These are phyloP conservation scores for Muschampia plurimacula DNA, from an alignment of 2,888 invertebrate genomes.

Conservation along the genomic window DNA sequence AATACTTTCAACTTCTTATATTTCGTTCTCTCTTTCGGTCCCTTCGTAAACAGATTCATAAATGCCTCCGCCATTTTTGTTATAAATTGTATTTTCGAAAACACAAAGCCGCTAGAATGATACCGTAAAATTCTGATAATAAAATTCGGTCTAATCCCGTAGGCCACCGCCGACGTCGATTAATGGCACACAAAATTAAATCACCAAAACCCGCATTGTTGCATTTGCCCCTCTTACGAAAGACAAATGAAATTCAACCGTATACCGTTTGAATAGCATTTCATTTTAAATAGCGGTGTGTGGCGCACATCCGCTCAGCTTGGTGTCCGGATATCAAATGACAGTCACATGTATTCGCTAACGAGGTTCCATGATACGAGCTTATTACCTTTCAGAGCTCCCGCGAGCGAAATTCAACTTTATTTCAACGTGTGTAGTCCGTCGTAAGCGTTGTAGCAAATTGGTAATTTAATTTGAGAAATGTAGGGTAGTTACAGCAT, in stretches of 20 bases:
- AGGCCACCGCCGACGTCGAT: constrained; percentile 71
- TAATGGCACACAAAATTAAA: constrained; percentile 80
- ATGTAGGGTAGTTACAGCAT: constrained; percentile 65
- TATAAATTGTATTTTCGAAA: constrained; percentile 43
- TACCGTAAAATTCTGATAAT: constrained; percentile 66
- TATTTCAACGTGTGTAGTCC: constrained; percentile 51
- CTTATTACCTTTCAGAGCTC: constrained; percentile 58
- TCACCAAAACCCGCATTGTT: constrained; percentile 71
- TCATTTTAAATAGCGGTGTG: constrained; percentile 52
- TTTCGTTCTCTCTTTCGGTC: constrained; percentile 6
- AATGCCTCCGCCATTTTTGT: constrained; percentile 13
- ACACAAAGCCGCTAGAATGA: constrained; percentile 51
- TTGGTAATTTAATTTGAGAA: constrained; percentile 59
- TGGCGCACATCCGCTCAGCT: constrained; percentile 55
- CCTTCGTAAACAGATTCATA: constrained; percentile 15
- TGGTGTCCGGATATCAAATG: constrained; percentile 72
- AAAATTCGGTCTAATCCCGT: constrained; percentile 75
- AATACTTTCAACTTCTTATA: constrained; percentile 17
- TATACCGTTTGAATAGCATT: constrained; percentile 52
- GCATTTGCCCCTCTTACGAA: constrained; percentile 56
- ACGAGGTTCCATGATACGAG: constrained; percentile 69
- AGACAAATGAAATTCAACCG: constrained; percentile 55
- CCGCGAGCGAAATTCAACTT: constrained; percentile 56
- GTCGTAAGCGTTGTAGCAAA: constrained; percentile 42
- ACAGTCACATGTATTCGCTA: constrained; percentile 74